Base-by-base conservation (phyloP, 30 jellyfish, hydroid and myxozoan genomes). In the Morbakka virulenta region DNA sequence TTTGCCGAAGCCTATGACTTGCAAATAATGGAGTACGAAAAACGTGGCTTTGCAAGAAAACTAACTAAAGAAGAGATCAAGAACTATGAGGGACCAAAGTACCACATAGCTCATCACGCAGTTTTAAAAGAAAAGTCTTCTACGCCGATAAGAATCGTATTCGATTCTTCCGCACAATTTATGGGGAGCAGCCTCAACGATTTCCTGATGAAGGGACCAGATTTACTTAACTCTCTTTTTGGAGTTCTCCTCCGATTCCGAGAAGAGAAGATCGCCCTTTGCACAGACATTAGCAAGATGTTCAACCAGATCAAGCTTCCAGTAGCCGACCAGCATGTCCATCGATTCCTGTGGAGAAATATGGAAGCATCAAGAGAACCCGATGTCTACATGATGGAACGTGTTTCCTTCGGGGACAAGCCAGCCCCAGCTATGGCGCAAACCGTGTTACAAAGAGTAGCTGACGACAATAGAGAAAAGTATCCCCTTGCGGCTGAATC, bases 381-480 rank as follows among this genome's bases (percentile, higher is more conserved):
- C 4, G 88, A 62, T 64, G 68, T 48, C 3, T 82, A 52, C 50
- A 82, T 82, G 34, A 71, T 34, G 72, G 72, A 81, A 13, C 67
- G 32, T 4, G 17, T 82, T 2, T 26, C 94, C 27, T 82, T 82
- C 50, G 88, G 79, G 13, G 87, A 70, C 30, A 71, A 64, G 51
- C 94, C 94, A 3, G 94, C 87, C 20, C 76, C 82, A 2, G 68
- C 74, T 21, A 70, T 72, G 76, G 94, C 94, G 0, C 73, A 49
- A 36, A 30, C 77, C n/a, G n/a, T n/a, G n/a, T n/a, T n/a, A n/a
- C n/a, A n/a, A n/a, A n/a, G 57, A 35, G 57, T 81, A 12, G 84
- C 86, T 25, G 32, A 50, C 24, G 34, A 14, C 64, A 22, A 47
- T 25, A 33, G 33, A 32, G 24, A 30, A 66, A 22, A 74, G 13